Conservation (phyloP, 2,888 invertebrate species). For the Acanthoscelides obtectus region DNA sequence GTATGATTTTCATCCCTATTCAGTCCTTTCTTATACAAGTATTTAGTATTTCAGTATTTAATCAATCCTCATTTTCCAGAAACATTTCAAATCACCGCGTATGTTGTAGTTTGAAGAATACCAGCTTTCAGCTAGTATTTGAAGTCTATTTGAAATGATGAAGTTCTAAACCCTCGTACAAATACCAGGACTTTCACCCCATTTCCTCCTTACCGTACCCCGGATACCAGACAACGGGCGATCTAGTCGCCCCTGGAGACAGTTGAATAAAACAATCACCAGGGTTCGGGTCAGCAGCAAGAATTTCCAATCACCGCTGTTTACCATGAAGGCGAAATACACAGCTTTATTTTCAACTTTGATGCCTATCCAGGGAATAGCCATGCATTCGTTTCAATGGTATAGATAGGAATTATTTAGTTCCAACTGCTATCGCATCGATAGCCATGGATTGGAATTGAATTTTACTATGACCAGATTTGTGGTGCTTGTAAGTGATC, state of each 20-base stretch:
- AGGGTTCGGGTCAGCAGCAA: neutral
- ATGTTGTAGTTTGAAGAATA: no score
- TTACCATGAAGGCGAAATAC: neutral
- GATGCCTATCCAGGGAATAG: neutral
- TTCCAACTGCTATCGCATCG: neutral
- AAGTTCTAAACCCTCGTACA: no score
- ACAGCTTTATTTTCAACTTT: neutral
- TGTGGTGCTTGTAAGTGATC: neutral
- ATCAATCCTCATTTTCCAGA: no score
- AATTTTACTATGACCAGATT: neutral
- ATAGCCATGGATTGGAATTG: neutral
- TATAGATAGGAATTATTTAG: neutral
- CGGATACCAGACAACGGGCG: neutral
- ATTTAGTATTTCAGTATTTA: no score
- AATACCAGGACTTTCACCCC: neutral
- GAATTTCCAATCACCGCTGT: neutral
- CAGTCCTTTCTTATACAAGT: no score
- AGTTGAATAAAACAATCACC: neutral
- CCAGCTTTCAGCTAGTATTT: no score
- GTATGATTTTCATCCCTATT: no score
- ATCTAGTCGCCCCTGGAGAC: neutral
- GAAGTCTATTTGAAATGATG: no score
- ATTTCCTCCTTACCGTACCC: neutral
- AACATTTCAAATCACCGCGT: no score
- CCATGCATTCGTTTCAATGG: neutral